Conservation (phyloP, 2,888 invertebrate genomes). For the Melangyna quadrimaculata region DNA sequence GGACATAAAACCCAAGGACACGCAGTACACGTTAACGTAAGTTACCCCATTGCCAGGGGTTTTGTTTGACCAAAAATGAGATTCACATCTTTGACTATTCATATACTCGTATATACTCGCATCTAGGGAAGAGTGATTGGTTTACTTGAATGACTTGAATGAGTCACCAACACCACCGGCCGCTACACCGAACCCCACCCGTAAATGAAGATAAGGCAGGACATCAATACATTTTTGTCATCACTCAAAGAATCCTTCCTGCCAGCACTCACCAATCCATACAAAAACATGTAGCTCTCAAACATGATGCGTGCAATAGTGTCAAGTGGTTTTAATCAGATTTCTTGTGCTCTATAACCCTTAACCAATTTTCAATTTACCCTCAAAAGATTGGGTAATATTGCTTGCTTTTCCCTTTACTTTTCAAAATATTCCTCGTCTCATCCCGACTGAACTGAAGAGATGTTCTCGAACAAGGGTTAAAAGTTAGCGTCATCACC, state of each 20-base stretch:
- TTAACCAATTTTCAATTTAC: constrained; percentile 68
- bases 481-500: constrained; percentile 48
- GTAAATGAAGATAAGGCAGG: background rate
- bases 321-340: constrained; percentile 70
- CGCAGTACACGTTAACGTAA: constrained; percentile 4
- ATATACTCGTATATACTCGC: too few species aligned
- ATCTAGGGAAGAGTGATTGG: constrained; percentile 21
- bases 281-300: background rate
- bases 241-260: constrained; percentile 19
- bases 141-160: constrained; percentile 34
- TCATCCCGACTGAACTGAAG: background rate
- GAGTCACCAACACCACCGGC: background rate
- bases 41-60: background rate
- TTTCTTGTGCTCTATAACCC: constrained; percentile 61
- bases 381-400: background rate
- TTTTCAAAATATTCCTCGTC: background rate
- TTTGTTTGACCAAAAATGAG: constrained; percentile 66
- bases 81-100: constrained; percentile 50
- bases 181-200: too few species aligned
- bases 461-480: constrained; percentile 25
- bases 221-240: constrained; percentile 28
- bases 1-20: constrained; percentile 15
- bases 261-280: background rate
- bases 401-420: background rate
- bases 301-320: constrained; percentile 45